Base-by-base conservation (phyloP, 1,140 invertebrate species). In the Lepidotrigona ventralis region DNA sequence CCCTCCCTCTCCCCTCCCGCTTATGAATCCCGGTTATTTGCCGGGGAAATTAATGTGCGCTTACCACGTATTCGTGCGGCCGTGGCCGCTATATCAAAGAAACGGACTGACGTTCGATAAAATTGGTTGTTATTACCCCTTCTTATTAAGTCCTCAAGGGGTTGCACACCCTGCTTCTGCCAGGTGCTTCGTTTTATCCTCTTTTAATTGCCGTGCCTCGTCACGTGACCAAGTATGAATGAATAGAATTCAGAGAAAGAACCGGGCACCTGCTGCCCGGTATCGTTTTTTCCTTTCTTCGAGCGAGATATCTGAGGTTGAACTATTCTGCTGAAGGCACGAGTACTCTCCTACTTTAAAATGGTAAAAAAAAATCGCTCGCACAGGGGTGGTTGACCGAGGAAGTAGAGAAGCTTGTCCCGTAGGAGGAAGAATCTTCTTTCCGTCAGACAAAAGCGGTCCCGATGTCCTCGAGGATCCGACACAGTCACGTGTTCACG, bases 401-500 rank as follows among this genome's bases (percentile, higher is more conserved):
- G n/a, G n/a, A n/a, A n/a, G 33, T 12, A 60, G 26, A 14, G 68
- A 33, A 12, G 6, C 14, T 26, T 17, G 46, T 84, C 68, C 69
- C 77, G 69, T 73, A 12, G 46, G 9, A 58, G 77, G 74, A 78
- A 85, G 74, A 85, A 85, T 87, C 79, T 70, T 79, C 29, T 33
- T n/a, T 33, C 70, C 70, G 64, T 58, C 58, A 29, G 77, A 83
- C 79, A 81, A 79, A 80, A 66, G 33, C 63, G 51, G 70, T 26
- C 77, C 68, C 80, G 74, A 85, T 81, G 87, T 88, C 87, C 88
- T 56, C 78, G 81, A 89, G 88, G 88, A 89, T 79, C 76, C 86
- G 39, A 46, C 39, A 72, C 75, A 82, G 85, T 86, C 82, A 85
- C 87, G 88, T 86, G 87, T 83, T 46, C 39, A 46, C 6, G 39